Conservation (phyloP, 2,888 invertebrate genomes). For the Papilio protenor region DNA sequence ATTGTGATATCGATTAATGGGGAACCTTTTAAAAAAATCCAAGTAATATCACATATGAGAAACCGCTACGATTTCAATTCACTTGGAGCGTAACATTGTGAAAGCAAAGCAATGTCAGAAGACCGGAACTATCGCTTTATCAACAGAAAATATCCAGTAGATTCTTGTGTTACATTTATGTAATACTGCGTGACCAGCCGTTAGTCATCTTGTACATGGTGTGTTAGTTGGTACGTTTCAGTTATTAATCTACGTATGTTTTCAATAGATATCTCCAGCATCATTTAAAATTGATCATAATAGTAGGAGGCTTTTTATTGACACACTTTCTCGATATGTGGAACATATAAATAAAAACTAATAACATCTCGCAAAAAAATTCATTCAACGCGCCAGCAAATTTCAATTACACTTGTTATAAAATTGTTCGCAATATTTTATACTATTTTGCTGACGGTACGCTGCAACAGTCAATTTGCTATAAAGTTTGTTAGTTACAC, state of each 20-base stretch:
- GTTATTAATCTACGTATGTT: background rate
- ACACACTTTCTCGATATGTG: background rate
- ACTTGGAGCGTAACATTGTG: slow-evolving; percentile 22
- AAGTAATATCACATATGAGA: background rate
- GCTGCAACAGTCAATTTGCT: slow-evolving; percentile 3
- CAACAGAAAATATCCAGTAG: slow-evolving; percentile 5
- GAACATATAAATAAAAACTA: slow-evolving; percentile 21
- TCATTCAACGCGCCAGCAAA: slow-evolving; percentile 34
- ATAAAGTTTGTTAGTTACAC: slow-evolving; percentile 24
- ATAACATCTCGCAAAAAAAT: slow-evolving; percentile 13
- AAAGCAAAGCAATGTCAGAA: slow-evolving; percentile 14
- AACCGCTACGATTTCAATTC: slow-evolving; percentile 1
- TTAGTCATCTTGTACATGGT: background rate
- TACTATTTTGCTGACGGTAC: slow-evolving; percentile 28
- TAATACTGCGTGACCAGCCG: slow-evolving; percentile 1
- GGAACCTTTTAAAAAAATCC: background rate
- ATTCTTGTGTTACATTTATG: slow-evolving; percentile 16
- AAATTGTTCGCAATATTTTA: slow-evolving; percentile 19
- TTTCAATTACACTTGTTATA: slow-evolving; percentile 33
- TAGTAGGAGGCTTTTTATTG: too few species aligned
- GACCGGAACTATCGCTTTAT: slow-evolving; percentile 25
- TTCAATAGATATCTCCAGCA: background rate
- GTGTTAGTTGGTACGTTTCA: background rate
- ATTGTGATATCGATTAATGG: background rate
- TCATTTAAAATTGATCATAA: background rate